Percentiles rank a stretch among this genome's conserved stretches.
phyloP scores from a whole-genome alignment of 2,888 invertebrate species.

The Xestoiulus laeticollis region DNA sequence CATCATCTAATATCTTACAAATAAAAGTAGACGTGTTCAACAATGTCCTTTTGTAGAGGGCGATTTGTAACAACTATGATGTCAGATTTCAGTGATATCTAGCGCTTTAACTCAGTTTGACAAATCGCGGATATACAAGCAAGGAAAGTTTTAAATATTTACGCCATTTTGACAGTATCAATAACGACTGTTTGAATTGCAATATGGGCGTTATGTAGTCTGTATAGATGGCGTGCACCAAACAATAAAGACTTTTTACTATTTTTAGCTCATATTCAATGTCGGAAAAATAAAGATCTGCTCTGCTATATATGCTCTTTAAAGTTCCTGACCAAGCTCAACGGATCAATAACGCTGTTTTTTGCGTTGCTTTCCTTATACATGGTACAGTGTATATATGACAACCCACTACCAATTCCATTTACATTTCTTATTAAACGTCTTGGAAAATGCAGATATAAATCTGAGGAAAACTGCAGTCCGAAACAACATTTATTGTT shows the following conservation, averaged over 20 bases:
- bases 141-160: not conserved
- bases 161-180: not conserved
- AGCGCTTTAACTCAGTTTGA: not conserved
- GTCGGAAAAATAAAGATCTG: not conserved
- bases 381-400: not conserved
- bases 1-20: no score
- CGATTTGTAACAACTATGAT: not conserved
- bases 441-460: constrained; percentile 41
- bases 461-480: constrained; percentile 10
- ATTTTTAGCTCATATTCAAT: constrained; percentile 41
- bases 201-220: not conserved
- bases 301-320: constrained; percentile 23
- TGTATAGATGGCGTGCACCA: not conserved
- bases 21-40: not conserved
- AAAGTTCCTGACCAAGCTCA: not conserved
- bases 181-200: not conserved
- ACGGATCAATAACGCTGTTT: constrained; percentile 35
- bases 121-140: not conserved
- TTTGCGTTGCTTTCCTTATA: not conserved
- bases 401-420: not conserved
- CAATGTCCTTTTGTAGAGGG: not conserved
- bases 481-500: constrained; percentile 31
- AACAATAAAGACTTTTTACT: constrained; percentile 17
- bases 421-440: constrained; percentile 39
- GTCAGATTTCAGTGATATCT: not conserved